These are phyloP conservation scores for Platysteira castanea DNA, from an alignment of 2,113 vertebrate species.

Conservation along the genomic window DNA sequence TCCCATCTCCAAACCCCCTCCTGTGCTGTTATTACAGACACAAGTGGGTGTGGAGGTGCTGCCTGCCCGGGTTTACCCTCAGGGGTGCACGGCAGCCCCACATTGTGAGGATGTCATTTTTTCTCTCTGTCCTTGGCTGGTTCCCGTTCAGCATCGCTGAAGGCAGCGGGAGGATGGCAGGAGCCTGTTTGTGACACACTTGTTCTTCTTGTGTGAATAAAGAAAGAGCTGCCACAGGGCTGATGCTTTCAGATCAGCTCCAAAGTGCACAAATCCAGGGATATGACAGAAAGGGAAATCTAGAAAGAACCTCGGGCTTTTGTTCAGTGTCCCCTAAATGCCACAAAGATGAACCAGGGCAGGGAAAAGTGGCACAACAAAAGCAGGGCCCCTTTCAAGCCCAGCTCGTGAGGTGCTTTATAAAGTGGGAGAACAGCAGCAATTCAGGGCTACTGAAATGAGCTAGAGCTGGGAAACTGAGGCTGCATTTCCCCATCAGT, in stretches of 20 bases:
- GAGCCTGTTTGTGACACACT: not conserved
- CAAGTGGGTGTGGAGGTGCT: not conserved
- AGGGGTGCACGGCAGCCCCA: not conserved
- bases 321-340: not conserved
- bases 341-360: not conserved
- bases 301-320: not conserved
- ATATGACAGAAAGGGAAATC: not conserved
- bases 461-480: not conserved
- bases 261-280: not conserved
- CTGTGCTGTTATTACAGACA: not conserved
- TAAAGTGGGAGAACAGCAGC: not conserved
- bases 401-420: not conserved
- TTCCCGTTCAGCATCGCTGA: not conserved
- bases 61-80: not conserved
- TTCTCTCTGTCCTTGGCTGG: not conserved
- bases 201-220: not conserved
- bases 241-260: not conserved
- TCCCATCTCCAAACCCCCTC: not conserved
- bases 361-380: not conserved
- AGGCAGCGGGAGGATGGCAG: not conserved
- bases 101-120: not conserved
- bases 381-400: not conserved
- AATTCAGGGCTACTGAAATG: not conserved
- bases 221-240: not conserved
- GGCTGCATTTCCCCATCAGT: not conserved